phyloP scores from a whole-genome alignment of 1,140 invertebrate species.

The Pseudomyrmex gracilis region DNA sequence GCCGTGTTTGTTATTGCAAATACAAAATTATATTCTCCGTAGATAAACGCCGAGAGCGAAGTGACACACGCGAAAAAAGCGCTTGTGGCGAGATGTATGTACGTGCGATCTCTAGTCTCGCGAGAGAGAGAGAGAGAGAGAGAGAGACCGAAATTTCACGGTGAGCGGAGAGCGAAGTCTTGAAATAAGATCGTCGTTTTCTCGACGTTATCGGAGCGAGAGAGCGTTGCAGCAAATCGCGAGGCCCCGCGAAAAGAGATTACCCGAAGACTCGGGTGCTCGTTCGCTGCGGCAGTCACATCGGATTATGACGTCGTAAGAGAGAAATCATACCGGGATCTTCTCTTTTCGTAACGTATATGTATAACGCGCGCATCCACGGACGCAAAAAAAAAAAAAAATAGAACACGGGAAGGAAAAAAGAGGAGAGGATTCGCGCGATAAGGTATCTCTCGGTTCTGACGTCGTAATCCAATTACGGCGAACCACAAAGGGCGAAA shows the following conservation, averaged over 20 bases:
- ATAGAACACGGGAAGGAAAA: background rate
- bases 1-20: background rate
- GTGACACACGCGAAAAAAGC: background rate
- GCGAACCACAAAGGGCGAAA: too few species aligned
- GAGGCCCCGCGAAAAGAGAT: slow-evolving; percentile 10
- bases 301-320: slow-evolving; percentile 7
- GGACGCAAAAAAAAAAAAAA: too few species aligned
- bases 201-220: background rate
- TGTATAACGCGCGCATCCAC: too few species aligned
- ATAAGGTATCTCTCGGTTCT: background rate
- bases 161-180: background rate
- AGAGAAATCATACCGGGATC: background rate
- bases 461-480: slow-evolving; percentile 17
- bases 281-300: background rate
- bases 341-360: background rate
- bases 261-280: background rate
- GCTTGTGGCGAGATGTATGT: background rate
- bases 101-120: background rate
- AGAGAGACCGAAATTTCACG: background rate
- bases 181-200: background rate
- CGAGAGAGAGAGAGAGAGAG: too few species aligned
- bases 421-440: background rate
- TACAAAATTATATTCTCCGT: too few species aligned
- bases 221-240: background rate
- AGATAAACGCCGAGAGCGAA: background rate